Evolutionary conservation across 1,140 invertebrate species (phyloP).

Genomic region (Aphis gossypii): DNA sequence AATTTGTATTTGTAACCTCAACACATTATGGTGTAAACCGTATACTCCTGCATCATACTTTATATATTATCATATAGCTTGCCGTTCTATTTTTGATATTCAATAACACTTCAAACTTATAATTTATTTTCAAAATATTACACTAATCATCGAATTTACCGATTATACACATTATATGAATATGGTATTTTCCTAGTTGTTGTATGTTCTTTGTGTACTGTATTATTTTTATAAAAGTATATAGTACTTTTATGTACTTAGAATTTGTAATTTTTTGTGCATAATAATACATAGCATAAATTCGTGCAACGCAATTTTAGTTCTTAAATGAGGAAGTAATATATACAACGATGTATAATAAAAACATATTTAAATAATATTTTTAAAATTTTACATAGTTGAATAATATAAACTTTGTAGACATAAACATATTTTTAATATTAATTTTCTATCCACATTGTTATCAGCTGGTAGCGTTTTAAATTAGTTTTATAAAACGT

Average conservation of each 20-base stretch:
- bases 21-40: background rate
- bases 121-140: background rate
- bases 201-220: background rate
- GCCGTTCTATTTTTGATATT: background rate
- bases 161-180: background rate
- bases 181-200: background rate
- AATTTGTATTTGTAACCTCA: background rate
- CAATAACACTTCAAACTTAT: background rate
- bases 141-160: background rate
- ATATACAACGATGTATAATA: background rate
- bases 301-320: background rate
- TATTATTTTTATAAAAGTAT: background rate
- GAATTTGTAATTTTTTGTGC: background rate
- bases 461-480: no score
- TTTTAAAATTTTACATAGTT: background rate
- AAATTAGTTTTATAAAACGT: no score
- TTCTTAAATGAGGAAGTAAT: background rate
- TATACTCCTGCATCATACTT: background rate
- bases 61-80: no score
- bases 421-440: no score
- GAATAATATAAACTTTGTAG: no score
- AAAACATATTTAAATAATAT: background rate
- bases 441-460: no score
- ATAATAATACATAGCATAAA: background rate
- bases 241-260: background rate